Conservation (phyloP, 2,888 invertebrate species). For the Nemurella pictetii region DNA sequence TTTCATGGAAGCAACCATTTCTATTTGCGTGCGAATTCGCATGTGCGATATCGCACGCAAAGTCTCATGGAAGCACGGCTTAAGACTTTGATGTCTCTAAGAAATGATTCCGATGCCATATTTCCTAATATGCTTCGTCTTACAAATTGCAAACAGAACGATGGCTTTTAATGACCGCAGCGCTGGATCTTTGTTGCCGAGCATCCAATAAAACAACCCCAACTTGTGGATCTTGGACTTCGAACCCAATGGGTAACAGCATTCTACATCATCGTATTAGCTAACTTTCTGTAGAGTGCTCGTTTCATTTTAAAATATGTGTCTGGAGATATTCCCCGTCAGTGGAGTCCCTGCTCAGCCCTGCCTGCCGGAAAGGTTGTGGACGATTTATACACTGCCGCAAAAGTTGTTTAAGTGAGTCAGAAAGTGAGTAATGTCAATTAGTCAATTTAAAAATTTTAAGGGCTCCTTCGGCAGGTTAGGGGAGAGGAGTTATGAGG, state of each 20-base stretch:
- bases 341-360: not conserved
- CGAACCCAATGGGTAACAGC: not conserved
- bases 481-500: not conserved
- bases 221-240: slow-evolving; percentile 12
- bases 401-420: slow-evolving; percentile 2
- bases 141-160: slow-evolving; percentile 1
- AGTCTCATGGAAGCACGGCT: too few species aligned
- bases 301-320: not conserved
- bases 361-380: not conserved
- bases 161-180: not conserved
- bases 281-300: not conserved
- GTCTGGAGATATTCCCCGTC: not conserved
- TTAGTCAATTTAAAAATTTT: too few species aligned
- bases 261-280: slow-evolving; percentile 11
- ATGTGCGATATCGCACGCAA: too few species aligned
- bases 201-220: slow-evolving; percentile 14
- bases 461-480: too few species aligned
- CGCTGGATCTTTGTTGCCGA: not conserved
- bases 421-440: not conserved
- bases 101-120: not conserved
- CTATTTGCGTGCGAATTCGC: too few species aligned
- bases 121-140: slow-evolving; percentile 4
- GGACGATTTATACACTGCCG: not conserved
- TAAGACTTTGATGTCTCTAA: not conserved
- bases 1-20: too few species aligned